Evolutionary conservation across 2,113 vertebrate species (phyloP).

Genomic region (Python bivittatus): DNA sequence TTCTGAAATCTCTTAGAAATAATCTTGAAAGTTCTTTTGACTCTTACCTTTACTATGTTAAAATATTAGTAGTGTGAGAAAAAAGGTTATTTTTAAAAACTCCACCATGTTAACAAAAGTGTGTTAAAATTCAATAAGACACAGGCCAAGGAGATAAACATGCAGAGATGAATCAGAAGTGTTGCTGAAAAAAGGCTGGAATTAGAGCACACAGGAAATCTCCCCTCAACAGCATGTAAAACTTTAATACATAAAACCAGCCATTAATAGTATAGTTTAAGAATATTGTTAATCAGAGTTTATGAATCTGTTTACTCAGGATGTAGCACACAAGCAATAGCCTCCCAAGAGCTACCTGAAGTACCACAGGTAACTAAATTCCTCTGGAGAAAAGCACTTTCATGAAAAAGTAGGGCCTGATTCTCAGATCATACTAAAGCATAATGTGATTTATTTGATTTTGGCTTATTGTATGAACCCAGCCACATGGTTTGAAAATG

Average conservation of each 20-base stretch:
- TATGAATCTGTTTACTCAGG: not conserved
- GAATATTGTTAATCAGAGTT: not conserved
- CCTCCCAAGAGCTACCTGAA: not conserved
- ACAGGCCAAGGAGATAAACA: not conserved
- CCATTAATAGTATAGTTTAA: not conserved
- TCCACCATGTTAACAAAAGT: not conserved
- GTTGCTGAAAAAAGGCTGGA: not conserved
- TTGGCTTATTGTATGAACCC: not conserved
- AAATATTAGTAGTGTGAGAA: slow-evolving; percentile 21
- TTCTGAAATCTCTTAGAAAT: slow-evolving; percentile 42
- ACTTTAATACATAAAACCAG: not conserved
- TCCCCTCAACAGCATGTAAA: not conserved
- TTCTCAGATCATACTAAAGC: not conserved
- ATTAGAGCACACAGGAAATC: not conserved
- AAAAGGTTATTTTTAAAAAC: not conserved
- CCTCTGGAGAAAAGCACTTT: not conserved
- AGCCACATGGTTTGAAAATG: not conserved
- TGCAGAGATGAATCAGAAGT: not conserved
- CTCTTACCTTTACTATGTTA: slow-evolving; percentile 4
- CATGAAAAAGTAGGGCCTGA: not conserved
- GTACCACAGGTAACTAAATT: not conserved
- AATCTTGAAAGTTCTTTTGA: slow-evolving; percentile 15
- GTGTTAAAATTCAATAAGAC: not conserved
- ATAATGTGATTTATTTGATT: not conserved
- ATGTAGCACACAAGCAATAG: not conserved